Conservation (phyloP, 2,797 vertebrate genomes). For the Phylloscopus collybita region DNA sequence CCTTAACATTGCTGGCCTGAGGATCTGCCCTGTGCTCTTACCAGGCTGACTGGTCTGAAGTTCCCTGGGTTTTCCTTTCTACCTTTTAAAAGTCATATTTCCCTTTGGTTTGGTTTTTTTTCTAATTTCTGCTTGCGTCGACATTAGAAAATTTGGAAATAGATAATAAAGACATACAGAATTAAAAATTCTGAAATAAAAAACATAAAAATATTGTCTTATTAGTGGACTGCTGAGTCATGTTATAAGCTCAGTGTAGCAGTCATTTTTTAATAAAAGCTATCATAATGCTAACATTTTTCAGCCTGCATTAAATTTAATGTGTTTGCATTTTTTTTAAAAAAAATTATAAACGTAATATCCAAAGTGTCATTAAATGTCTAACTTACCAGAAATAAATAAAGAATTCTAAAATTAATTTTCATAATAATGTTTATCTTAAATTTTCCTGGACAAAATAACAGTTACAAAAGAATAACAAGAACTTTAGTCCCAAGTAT, state of each 20-base stretch:
- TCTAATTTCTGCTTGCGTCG: neutral
- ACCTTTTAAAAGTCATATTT: neutral
- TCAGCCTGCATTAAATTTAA: neutral
- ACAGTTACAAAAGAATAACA: neutral
- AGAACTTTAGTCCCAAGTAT: neutral
- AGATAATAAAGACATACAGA: neutral
- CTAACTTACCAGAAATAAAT: neutral
- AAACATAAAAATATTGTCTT: neutral
- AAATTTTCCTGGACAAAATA: neutral
- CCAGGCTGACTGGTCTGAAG: too few relatives aligned
- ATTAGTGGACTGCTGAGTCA: neutral
- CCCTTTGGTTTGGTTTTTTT: accelerated
- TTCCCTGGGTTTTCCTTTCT: neutral
- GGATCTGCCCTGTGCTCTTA: neutral
- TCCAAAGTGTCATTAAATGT: neutral
- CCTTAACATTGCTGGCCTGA: neutral
- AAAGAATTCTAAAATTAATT: neutral
- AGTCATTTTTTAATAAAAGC: neutral
- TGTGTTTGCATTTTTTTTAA: accelerated
- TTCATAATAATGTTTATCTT: neutral
- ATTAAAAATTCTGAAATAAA: neutral
- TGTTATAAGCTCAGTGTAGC: neutral
- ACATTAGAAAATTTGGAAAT: neutral
- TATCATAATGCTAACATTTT: neutral
- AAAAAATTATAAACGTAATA: neutral